Evolutionary conservation across 2,888 invertebrate genomes (phyloP), one percentile per base, ranked within the genome.

Genomic region (Allacma fusca): DNA sequence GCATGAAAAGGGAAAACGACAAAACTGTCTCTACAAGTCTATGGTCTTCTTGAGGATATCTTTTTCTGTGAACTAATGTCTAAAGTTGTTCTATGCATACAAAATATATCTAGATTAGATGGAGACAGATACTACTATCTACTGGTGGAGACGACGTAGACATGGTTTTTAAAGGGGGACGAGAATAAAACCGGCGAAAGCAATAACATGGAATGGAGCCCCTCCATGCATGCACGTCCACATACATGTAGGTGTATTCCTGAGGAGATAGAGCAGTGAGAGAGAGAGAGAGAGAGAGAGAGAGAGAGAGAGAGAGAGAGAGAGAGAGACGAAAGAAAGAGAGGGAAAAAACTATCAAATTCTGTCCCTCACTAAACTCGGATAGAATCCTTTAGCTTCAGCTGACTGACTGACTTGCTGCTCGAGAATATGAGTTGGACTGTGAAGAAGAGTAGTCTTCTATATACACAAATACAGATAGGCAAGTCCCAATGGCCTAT

Each of bases 191-290:
- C 23, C 57, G 57, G 57, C n/a, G 75, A 78, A 78, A 78, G 78
- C 78, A 78, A 78, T 78, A 78, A 78, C 68, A 44, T 21, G 69
- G 75, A 78, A 78, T 78, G 78, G 75, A 75, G 68, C 12, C 69
- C 69, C 40, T 43, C 40, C 50, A 50, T 50, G 19, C 19, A 13
- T 50, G 50, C 16, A 50, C n/a, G 19, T 50, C 5, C 2, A 50
- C 50, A 50, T 50, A 50, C 5, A 16, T 50, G 19, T 34, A 34
- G 34, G 34, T 50, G 50, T 50, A n/a, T n/a, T 50, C 19, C 9
- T 50, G 2, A 16, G 50, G 19, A 50, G 50, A 50, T 13, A 16
- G 50, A 50, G n/a, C 9, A 13, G 16, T 12, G 19, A n/a, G 5
- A 50, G 50, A 50, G 5, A 16, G 21, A 7, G 19, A 68, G 68